Evolutionary conservation across 2,888 invertebrate genomes (phyloP).

Genomic region (Ophioninae sp.): DNA sequence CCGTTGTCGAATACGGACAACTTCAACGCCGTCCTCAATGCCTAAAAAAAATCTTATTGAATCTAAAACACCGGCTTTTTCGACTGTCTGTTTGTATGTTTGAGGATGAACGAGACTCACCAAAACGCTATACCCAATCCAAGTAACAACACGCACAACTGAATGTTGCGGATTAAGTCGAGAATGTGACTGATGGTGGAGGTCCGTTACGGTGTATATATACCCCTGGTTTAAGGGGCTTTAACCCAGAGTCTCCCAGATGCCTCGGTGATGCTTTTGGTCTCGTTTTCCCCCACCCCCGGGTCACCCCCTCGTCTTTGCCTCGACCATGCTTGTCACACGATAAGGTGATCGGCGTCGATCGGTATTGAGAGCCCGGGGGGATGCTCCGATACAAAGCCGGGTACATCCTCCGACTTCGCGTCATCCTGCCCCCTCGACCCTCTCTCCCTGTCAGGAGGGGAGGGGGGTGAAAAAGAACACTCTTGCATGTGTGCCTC

Average conservation of each 20-base stretch:
- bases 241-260: conserved; percentile 68
- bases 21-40: no score
- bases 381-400: conserved; percentile 53
- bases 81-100: not conserved
- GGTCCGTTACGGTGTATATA: conserved; percentile 77
- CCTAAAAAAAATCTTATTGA: not conserved
- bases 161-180: conserved; percentile 73
- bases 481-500: not conserved
- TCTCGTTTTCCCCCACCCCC: conserved; percentile 56
- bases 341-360: conserved; percentile 1
- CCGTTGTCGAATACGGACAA: not conserved
- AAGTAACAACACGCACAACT: conserved; percentile 64
- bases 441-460: not conserved
- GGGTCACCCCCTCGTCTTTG: conserved; percentile 15
- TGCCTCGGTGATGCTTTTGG: conserved; percentile 54
- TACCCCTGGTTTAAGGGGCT: conserved; percentile 73
- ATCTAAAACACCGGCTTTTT: not conserved
- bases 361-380: conserved; percentile 19
- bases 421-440: conserved; percentile 17
- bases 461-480: not conserved
- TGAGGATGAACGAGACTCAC: conserved; percentile 68
- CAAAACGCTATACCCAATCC: conserved; percentile 70
- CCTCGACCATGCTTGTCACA: not conserved
- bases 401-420: conserved; percentile 53
- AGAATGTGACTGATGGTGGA: conserved; percentile 78